Base-by-base conservation (phyloP, 64 coral and sea anemone species). In the Pachyseris speciosa region DNA sequence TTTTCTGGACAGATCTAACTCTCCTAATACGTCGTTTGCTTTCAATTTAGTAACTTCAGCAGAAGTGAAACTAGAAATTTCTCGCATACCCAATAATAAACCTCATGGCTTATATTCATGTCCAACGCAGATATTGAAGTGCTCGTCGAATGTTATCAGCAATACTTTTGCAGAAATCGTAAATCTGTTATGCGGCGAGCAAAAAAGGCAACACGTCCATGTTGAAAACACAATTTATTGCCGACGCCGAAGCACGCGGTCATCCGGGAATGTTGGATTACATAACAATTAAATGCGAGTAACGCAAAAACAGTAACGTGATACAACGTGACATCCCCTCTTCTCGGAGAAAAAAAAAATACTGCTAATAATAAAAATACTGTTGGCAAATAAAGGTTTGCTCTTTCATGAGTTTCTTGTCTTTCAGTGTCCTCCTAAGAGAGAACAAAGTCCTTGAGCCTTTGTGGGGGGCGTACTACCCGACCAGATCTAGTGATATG, bases 231-330 rank as follows among this genome's bases (percentile, higher is more conserved):
- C 67, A 19, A 19, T 41, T 71, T 71, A 71, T 71, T 38, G 1
- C 51, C 15, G 1, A 38, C 20, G 20, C 0, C 2, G 1, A 70
- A 70, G 12, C 67, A 40, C 33, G 36, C 0, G 33, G 38, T 71
- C 67, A 74, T 49, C 41, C 22, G 71, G 71, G 71, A 74, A 74
- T 3, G 4, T 10, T 17, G 67, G 20, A 71, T 39, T 27, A 27
- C 71, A 3, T 2, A 74, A 29, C 5, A 47, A 49, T 74, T 9
- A 74, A 47, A 74, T 74, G 71, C n/a, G 40, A 47, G 40, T 74
- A 29, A 74, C 40, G 40, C 71, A 45, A 74, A 2, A 74, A 74
- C 40, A 74, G 71, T 45, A 74, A 74, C 71, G 22, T 27, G 71
- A 74, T 26, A 47, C 41, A 72, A 40, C 13, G 37, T 72, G 69